Conservation (phyloP, 2,888 invertebrate genomes). For the Mallateleia sp. region DNA sequence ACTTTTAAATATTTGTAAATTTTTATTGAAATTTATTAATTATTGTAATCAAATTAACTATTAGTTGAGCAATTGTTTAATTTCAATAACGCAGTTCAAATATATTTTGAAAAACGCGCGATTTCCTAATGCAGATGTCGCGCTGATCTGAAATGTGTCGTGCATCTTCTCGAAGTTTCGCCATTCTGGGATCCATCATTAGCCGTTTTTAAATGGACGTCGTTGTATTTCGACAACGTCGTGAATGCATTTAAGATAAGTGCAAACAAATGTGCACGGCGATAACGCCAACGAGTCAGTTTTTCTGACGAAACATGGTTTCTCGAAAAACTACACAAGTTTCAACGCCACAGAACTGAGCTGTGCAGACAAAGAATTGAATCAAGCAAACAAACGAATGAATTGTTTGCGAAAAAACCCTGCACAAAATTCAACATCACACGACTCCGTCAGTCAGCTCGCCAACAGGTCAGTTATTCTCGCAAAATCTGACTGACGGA, state of each 20-base stretch:
- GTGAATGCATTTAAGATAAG: slow-evolving; percentile 3
- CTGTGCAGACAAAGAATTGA: neutral
- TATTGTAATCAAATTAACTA: slow-evolving; percentile 3
- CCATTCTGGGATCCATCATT: neutral
- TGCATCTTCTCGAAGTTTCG: slow-evolving; percentile 15
- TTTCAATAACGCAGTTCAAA: slow-evolving; percentile 13
- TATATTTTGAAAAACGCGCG: slow-evolving; percentile 16
- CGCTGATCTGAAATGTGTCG: slow-evolving; percentile 10
- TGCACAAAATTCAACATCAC: too few species aligned
- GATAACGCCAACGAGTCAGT: neutral
- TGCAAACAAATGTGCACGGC: neutral
- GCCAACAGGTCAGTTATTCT: too few species aligned
- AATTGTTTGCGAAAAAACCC: too few species aligned
- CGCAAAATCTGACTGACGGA: too few species aligned
- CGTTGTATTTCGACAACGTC: neutral
- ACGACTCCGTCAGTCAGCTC: too few species aligned
- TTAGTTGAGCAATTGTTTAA: slow-evolving; percentile 5
- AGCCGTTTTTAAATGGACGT: neutral
- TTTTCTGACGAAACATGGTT: slow-evolving; percentile 2
- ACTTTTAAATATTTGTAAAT: slow-evolving; percentile 1
- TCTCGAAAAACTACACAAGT: neutral
- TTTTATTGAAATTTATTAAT: slow-evolving; percentile 6
- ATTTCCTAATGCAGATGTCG: slow-evolving; percentile 22
- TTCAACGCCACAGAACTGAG: slow-evolving; percentile 4
- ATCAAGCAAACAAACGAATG: too few species aligned